These are phyloP conservation scores for Brachionus koreanus DNA, from an alignment of 1,140 invertebrate species.

Conservation along the genomic window DNA sequence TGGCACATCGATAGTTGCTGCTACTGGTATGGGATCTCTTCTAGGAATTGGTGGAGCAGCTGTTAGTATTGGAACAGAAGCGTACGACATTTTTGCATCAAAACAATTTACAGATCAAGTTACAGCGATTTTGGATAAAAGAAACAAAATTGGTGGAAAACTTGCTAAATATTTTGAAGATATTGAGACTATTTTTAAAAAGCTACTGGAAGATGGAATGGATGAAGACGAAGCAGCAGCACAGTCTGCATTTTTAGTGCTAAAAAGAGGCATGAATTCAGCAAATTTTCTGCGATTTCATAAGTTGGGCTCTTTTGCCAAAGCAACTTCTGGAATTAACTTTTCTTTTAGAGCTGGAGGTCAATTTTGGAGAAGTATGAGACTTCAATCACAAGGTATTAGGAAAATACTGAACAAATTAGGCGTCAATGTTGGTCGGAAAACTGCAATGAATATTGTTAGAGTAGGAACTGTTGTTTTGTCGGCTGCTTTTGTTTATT, in stretches of 20 bases:
- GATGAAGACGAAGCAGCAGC: not conserved
- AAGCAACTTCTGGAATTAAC: not conserved
- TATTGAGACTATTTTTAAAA: not conserved
- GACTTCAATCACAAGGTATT: not conserved
- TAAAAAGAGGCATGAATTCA: not conserved
- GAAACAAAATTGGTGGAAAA: not conserved
- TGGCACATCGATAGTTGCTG: not conserved
- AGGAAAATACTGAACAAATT: not conserved
- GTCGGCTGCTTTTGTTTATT: not conserved
- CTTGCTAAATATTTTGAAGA: not conserved
- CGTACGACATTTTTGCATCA: not conserved
- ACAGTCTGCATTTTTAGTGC: not conserved
- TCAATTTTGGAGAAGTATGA: not conserved
- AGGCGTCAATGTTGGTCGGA: not conserved
- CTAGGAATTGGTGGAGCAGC: not conserved
- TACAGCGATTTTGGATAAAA: not conserved
- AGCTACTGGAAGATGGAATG: not conserved
- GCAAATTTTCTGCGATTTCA: not conserved
- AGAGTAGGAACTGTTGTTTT: not conserved
- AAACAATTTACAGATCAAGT: not conserved
- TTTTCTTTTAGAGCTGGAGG: not conserved
- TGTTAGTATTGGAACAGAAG: not conserved
- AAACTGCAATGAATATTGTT: not conserved
- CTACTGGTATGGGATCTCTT: not conserved
- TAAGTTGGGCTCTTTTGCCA: not conserved